Evolutionary conservation across 2,113 vertebrate species (phyloP).

Genomic region (Elachura formosa): DNA sequence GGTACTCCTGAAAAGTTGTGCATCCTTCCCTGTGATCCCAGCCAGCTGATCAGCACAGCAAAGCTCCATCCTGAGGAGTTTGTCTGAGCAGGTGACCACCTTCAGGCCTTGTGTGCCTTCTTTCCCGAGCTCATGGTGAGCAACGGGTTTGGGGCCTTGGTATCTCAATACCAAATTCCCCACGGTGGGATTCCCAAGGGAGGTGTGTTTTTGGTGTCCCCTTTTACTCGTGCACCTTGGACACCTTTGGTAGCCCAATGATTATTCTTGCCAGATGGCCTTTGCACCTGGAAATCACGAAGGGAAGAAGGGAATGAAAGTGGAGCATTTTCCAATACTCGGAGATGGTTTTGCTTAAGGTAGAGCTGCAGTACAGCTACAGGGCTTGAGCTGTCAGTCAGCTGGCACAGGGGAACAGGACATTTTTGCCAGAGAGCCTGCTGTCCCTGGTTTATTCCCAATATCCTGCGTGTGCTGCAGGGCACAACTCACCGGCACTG

Average conservation of each 20-base stretch:
- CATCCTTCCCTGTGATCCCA: background rate
- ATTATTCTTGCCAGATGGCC: background rate
- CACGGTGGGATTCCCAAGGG: background rate
- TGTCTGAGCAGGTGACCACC: background rate
- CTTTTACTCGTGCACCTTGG: background rate
- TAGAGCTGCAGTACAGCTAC: background rate
- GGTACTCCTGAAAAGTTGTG: background rate
- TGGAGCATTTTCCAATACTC: background rate
- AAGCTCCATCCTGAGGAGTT: background rate
- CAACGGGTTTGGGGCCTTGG: accelerated
- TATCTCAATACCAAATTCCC: background rate
- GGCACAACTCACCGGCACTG: background rate
- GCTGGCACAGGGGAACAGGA: background rate
- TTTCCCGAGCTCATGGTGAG: background rate
- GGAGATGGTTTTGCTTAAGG: background rate
- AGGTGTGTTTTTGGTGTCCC: background rate
- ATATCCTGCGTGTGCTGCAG: background rate
- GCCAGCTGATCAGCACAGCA: background rate
- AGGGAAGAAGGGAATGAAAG: background rate
- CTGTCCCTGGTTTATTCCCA: background rate
- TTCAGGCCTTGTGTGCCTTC: background rate
- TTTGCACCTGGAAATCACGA: background rate
- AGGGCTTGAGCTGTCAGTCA: background rate
- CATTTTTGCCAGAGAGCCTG: background rate
- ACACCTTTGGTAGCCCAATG: background rate